Evolutionary conservation across 2,888 invertebrate species (phyloP).

Genomic region (Drosophila vallismaia): DNA sequence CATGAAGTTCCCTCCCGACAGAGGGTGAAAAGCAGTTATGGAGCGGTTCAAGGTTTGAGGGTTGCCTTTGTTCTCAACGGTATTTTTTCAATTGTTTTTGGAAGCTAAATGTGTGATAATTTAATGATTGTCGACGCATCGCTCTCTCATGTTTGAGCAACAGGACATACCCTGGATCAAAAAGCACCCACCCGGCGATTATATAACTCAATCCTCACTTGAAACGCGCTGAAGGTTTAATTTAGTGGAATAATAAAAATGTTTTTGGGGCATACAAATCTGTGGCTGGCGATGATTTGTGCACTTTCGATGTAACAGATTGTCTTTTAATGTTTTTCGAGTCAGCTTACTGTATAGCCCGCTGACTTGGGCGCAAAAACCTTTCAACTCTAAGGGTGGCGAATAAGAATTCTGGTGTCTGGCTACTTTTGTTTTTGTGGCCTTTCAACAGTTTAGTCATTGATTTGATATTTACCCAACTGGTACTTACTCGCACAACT

Average conservation of each 20-base stretch:
- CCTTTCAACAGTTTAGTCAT: constrained; percentile 26
- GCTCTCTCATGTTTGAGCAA: constrained; percentile 46
- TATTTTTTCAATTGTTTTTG: constrained; percentile 81
- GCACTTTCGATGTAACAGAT: constrained; percentile 77
- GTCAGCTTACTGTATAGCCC: constrained; percentile 24
- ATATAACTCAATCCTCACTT: constrained; percentile 53
- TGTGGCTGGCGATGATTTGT: constrained; percentile 74
- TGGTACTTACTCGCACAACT: constrained; percentile 9
- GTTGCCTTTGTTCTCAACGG: constrained; percentile 55
- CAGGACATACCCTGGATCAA: constrained; percentile 37
- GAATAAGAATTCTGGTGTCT: constrained; percentile 6
- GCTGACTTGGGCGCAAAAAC: constrained; percentile 16
- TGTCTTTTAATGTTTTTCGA: constrained; percentile 70
- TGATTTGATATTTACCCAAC: constrained; percentile 10
- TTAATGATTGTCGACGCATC: constrained; percentile 82
- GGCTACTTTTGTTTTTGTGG: neutral
- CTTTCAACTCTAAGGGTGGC: neutral
- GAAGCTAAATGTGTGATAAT: constrained; percentile 83
- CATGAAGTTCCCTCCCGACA: constrained; percentile 3
- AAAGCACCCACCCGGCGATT: constrained; percentile 7
- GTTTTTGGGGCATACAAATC: constrained; percentile 70
- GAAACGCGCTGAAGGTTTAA: constrained; percentile 63
- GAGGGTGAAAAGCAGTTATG: constrained; percentile 25
- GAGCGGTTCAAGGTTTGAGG: constrained; percentile 21
- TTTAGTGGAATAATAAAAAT: constrained; percentile 81